These are phyloP conservation scores for Tineola bisselliella DNA, from an alignment of 2,888 invertebrate species.

Conservation along the genomic window DNA sequence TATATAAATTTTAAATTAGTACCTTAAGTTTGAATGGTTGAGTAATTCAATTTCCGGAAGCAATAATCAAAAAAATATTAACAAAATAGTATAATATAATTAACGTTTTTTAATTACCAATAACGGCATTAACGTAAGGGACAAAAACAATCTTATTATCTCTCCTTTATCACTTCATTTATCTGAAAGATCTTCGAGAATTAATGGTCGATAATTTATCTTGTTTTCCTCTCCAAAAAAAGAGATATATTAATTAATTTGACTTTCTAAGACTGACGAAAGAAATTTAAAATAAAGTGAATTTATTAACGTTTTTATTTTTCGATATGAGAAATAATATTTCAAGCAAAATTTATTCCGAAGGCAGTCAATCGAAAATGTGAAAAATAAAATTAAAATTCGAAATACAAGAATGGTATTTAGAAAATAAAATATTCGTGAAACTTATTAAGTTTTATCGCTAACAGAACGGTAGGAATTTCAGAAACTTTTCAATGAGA, in stretches of 20 bases:
- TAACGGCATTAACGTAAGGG: background rate
- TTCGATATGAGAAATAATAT: background rate
- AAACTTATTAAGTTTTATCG: background rate
- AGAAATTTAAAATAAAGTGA: background rate
- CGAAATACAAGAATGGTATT: background rate
- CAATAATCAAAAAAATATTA: too few species aligned
- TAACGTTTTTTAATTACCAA: background rate
- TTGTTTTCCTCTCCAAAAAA: background rate
- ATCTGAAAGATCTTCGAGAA: background rate
- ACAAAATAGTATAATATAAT: too few species aligned
- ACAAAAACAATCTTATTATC: background rate
- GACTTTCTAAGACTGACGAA: background rate
- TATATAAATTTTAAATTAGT: too few species aligned
- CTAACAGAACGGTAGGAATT: background rate
- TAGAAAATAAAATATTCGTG: background rate
- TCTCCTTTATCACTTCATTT: background rate
- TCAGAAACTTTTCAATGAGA: background rate
- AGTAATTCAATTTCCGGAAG: too few species aligned
- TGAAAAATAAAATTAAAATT: background rate
- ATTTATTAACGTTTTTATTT: background rate
- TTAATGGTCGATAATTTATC: constrained; percentile 2
- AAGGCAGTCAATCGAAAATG: background rate
- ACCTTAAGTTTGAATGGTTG: too few species aligned
- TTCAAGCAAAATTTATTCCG: background rate
- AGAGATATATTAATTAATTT: background rate